Evolutionary conservation across 2,888 invertebrate genomes (phyloP), one percentile per base, ranked within the genome.

Genomic region (Nemurella pictetii): DNA sequence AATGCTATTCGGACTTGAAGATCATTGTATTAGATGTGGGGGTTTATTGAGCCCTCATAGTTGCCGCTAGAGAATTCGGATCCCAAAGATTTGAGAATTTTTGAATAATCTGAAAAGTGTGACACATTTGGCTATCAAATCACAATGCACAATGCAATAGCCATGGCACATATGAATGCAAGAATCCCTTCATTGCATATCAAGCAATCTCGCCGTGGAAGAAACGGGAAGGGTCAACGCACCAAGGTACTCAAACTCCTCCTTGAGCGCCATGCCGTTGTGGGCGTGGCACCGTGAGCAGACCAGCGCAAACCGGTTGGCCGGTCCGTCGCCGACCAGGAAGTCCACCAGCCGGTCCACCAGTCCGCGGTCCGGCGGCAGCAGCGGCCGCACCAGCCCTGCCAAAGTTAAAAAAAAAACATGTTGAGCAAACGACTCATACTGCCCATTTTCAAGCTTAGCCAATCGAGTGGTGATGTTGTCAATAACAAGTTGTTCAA

Each of bases 261-360:
- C 95, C 87, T 92, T 93, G 15, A 95, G 90, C 0, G 95, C 94
- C 94, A 95, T 93, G 93, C 99, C 99, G 90, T 99, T 99, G 90
- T 99, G 99, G 25, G 95, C 94, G 87, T 93, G 94, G 90, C 99
- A 99, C 87, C 95, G 93, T 73, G 93, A 93, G 90, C 99, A 99
- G 88, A 99, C 97, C 87, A 99, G 93, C 27, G 99, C 99, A 92
- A 96, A 99, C 88, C 99, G 94, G 90, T 98, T 96, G 86, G 94
- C 94, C 29, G 99, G 98, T 0, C 99, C 99, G 90, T 99, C 99
- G 75, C 98, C 98, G 75, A 99, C 94, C 86, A 99, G 91, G 89
- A 96, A 98, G 90, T 99, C 99, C 25, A 99, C 95, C 88, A 99
- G 92, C 89, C 96, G 95, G 90, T 99, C 99, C 86, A 98, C 90